These are phyloP conservation scores for Bugula neritina DNA, from an alignment of 2,888 invertebrate species.

Conservation along the genomic window DNA sequence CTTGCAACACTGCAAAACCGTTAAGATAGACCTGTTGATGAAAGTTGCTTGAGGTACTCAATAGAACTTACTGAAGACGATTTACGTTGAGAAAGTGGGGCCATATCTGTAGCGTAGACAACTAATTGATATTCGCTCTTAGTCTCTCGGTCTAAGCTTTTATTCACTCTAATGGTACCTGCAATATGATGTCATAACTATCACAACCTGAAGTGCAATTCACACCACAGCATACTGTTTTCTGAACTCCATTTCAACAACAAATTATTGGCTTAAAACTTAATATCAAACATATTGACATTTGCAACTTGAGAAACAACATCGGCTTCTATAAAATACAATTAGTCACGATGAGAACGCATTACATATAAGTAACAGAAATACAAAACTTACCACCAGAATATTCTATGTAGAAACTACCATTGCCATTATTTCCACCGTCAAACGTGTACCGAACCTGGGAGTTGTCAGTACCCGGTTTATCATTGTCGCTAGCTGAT, in stretches of 20 bases:
- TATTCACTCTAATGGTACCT: constrained; percentile 78
- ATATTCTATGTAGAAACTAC: constrained; percentile 84
- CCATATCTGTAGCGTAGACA: constrained; percentile 20
- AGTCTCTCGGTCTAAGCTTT: constrained; percentile 70
- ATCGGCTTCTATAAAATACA: no score
- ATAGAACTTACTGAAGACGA: constrained; percentile 21
- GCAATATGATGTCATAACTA: neutral
- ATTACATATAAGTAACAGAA: neutral
- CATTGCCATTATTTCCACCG: constrained; percentile 62
- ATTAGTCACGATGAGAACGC: no score
- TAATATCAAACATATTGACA: no score
- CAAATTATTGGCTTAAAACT: no score
- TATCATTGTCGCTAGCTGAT: constrained; percentile 68
- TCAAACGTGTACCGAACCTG: constrained; percentile 66
- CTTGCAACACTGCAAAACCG: no score
- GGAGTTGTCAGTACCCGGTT: constrained; percentile 27
- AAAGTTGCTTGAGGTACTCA: no score
- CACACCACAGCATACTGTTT: no score
- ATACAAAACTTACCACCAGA: constrained; percentile 61
- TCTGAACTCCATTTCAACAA: no score
- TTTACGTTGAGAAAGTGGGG: neutral
- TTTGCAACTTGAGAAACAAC: no score
- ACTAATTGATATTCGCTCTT: neutral
- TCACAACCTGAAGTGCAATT: neutral
- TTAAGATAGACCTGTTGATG: no score